Evolutionary conservation across 1,140 invertebrate genomes (phyloP), one percentile per base, ranked within the genome.

Genomic region (Drosophila busckii): DNA sequence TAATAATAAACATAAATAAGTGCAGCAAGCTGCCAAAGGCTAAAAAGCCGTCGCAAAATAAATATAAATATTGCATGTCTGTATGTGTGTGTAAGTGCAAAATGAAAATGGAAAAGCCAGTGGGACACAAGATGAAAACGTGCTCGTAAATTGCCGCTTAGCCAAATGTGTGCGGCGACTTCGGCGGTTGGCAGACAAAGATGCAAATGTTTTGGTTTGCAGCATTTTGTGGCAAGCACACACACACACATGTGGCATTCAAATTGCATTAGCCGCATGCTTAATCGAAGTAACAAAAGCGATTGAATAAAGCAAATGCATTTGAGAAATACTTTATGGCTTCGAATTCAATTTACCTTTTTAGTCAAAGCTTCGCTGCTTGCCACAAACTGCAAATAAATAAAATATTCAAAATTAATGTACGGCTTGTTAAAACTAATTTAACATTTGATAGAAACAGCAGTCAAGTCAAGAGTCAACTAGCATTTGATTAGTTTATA

Each of bases 101-200:
- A n/a, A 59, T 80, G 68, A 58, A 80, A 80, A 80, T 73, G 63
- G 54, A 70, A 67, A 42, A 20, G 13, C 13, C 10, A n/a, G n/a
- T n/a, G n/a, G n/a, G 38, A 9, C 25, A 41, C 25, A 16, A 26
- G 46, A 59, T 42, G 38, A 59, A 59, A 59, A 59, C 31, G 13
- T n/a, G n/a, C n/a, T n/a, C n/a, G n/a, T 34, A 53, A 44, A 59
- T 53, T 50, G 56, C 40, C 48, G 49, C 32, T 34, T 60, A 61
- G 73, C 73, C 49, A 70, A 73, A 82, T 64, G 64, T 71, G 48
- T 71, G 73, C 49, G 73, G 67, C n/a, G n/a, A n/a, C n/a, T n/a
- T n/a, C n/a, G n/a, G n/a, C n/a, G n/a, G n/a, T n/a, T n/a, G n/a
- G n/a, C n/a, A n/a, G n/a, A n/a, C 22, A 25, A 10, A 15, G 13